Evolutionary conservation across 23 tunicate genomes (phyloP).

Genomic region (Halocynthia aurantium): DNA sequence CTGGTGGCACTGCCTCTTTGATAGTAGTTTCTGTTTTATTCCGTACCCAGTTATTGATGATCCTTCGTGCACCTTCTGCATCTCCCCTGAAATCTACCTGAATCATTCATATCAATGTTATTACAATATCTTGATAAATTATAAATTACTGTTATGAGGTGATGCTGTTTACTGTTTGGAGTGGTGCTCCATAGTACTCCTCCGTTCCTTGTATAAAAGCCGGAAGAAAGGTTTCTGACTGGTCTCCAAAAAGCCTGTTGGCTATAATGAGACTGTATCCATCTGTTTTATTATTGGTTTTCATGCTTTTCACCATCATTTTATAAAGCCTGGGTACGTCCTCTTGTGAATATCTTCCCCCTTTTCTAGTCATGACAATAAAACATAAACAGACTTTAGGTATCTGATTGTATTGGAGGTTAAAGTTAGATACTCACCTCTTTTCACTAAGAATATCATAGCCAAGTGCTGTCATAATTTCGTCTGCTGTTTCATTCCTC

Average conservation of each 20-base stretch:
- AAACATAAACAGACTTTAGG: neutral
- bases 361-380: neutral
- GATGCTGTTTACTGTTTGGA: conserved; percentile 22
- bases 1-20: conserved; percentile 41
- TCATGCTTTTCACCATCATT: conserved; percentile 15
- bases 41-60: conserved; percentile 41
- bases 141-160: too few relatives aligned
- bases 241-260: conserved; percentile 33
- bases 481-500: conserved; percentile 13
- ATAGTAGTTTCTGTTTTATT: conserved; percentile 28
- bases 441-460: conserved; percentile 10
- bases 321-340: conserved; percentile 34
- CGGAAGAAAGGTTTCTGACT: conserved; percentile 14
- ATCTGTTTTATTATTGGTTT: neutral
- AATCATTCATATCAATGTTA: neutral
- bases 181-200: conserved; percentile 32
- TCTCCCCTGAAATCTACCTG: conserved; percentile 38
- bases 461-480: conserved; percentile 17
- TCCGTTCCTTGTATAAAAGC: conserved; percentile 21
- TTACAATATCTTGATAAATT: neutral
- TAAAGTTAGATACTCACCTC: neutral
- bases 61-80: conserved; percentile 23
- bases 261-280: conserved; percentile 27
- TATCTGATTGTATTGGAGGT: neutral
- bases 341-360: neutral